Percentiles rank a stretch among this genome's conserved stretches.
Evolutionary conservation across 2,888 invertebrate species (phyloP).

Genomic region (Exocentrus adspersus): DNA sequence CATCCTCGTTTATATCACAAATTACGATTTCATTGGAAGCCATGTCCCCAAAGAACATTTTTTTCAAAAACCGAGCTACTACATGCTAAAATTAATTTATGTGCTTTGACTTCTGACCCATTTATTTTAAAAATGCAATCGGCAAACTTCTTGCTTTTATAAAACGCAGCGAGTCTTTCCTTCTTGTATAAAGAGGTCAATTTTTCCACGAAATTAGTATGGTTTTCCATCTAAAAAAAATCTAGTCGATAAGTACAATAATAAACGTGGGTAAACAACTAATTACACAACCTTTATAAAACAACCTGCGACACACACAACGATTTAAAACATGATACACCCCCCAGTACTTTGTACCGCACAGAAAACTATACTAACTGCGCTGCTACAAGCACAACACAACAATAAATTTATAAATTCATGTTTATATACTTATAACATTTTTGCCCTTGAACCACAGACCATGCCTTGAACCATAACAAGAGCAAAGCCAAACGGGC

Average conservation of each 20-base stretch:
- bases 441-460: too few relatives aligned
- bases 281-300: too few relatives aligned
- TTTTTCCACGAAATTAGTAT: conserved; percentile 28
- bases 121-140: conserved; percentile 70
- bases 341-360: too few relatives aligned
- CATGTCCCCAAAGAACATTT: conserved; percentile 73
- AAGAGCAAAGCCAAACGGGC: too few relatives aligned
- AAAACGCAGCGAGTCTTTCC: conserved; percentile 33
- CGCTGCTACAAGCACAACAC: too few relatives aligned
- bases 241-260: not conserved
- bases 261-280: too few relatives aligned
- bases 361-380: too few relatives aligned
- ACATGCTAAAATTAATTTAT: conserved; percentile 72
- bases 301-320: too few relatives aligned
- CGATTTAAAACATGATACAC: too few relatives aligned
- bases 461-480: too few relatives aligned
- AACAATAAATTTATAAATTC: too few relatives aligned
- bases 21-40: conserved; percentile 66
- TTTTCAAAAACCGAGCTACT: conserved; percentile 76
- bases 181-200: conserved; percentile 29
- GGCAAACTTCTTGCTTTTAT: conserved; percentile 42
- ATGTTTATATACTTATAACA: too few relatives aligned
- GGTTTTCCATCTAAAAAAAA: conserved; percentile 34
- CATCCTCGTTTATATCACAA: conserved; percentile 70
- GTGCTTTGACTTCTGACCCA: conserved; percentile 67